Conservation (phyloP, 2,888 invertebrate genomes). For the Phyllotreta cruciferae region DNA sequence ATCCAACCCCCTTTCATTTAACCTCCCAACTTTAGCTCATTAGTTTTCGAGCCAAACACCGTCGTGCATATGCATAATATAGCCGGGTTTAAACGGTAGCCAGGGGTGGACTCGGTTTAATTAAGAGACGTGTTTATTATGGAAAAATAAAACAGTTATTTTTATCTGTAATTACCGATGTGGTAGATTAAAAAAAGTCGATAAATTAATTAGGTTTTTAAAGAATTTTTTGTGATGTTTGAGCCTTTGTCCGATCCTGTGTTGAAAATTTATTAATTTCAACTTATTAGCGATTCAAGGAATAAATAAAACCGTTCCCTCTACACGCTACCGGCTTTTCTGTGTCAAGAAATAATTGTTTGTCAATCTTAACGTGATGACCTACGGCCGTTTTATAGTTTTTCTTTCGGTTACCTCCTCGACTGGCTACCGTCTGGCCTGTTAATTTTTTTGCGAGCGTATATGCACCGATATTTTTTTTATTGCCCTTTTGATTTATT, state of each 20-base stretch:
- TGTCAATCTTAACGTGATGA: slow-evolving; percentile 49
- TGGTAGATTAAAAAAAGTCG: too few species aligned
- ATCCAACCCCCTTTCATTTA: slow-evolving; percentile 45
- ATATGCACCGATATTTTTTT: slow-evolving; percentile 16
- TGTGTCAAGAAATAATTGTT: slow-evolving; percentile 52
- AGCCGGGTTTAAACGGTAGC: slow-evolving; percentile 35
- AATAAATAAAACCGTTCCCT: slow-evolving; percentile 44
- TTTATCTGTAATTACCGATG: too few species aligned
- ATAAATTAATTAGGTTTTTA: not conserved
- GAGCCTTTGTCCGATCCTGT: not conserved
- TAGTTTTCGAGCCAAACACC: slow-evolving; percentile 43
- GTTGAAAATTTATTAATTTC: slow-evolving; percentile 43
- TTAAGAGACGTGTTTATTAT: not conserved
- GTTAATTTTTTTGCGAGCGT: slow-evolving; percentile 27
- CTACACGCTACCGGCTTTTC: slow-evolving; percentile 47
- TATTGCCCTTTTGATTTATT: slow-evolving; percentile 39
- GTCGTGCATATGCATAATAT: slow-evolving; percentile 42
- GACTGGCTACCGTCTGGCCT: slow-evolving; percentile 40
- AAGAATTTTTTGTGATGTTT: not conserved
- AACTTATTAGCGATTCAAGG: slow-evolving; percentile 46
- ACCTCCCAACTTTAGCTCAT: slow-evolving; percentile 47
- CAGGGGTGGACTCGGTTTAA: slow-evolving; percentile 7
- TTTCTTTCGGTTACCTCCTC: slow-evolving; percentile 28
- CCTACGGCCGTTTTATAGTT: slow-evolving; percentile 37
- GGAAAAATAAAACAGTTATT: not conserved